A percentile compares a stretch with the other conserved stretches of the same genome.
These are phyloP conservation scores for Pseudorasbora parva DNA, from an alignment of 2,113 vertebrate genomes.

Conservation along the genomic window DNA sequence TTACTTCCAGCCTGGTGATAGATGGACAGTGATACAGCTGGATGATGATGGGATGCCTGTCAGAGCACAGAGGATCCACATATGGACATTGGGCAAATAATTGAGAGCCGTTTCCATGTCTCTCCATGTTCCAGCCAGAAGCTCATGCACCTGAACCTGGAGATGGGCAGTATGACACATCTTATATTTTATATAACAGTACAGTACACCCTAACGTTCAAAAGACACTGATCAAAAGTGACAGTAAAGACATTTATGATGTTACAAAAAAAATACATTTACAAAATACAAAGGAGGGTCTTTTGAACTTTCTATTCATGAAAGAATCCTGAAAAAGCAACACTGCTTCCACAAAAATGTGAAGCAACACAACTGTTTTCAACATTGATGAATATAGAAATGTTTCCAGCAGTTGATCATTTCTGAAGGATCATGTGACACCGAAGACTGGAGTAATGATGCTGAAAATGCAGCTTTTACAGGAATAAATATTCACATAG, in stretches of 20 bases:
- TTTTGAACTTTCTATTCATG: background rate
- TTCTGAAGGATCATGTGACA: background rate
- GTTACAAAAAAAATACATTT: background rate
- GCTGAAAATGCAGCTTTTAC: background rate
- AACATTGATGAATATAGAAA: no score
- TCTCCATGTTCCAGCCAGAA: background rate
- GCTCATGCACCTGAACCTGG: background rate
- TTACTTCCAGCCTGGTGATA: constrained; percentile 1
- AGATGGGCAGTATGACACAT: background rate
- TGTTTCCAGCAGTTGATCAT: background rate
- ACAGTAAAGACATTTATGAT: background rate
- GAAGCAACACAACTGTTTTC: background rate
- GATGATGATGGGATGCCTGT: constrained; percentile 13
- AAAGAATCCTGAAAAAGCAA: background rate
- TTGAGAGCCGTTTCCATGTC: background rate
- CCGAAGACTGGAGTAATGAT: no score
- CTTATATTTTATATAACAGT: background rate
- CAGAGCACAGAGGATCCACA: background rate
- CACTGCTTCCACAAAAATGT: background rate
- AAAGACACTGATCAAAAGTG: no score
- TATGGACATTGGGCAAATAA: background rate
- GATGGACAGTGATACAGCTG: background rate
- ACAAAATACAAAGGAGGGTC: background rate
- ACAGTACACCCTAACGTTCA: no score
- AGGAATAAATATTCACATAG: background rate